phyloP scores from a whole-genome alignment of 2,797 vertebrate species.

The Ispidina lecontei region DNA sequence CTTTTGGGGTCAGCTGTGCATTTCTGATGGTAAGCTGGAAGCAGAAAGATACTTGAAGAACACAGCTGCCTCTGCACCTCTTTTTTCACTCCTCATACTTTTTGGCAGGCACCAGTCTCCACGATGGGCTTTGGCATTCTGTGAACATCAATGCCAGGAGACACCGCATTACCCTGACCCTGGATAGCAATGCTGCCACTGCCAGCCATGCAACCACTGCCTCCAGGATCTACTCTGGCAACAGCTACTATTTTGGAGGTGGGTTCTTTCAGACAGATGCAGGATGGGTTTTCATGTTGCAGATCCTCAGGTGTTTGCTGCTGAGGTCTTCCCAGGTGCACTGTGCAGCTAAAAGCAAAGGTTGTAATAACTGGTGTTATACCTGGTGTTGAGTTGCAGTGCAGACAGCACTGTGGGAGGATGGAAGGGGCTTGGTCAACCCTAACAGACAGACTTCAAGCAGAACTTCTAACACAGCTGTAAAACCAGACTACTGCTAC shows the following conservation, averaged over 20 bases:
- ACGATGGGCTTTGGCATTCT: constrained; percentile 93
- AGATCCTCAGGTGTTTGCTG: not conserved
- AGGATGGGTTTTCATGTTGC: not conserved
- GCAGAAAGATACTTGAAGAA: not conserved
- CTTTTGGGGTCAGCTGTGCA: not conserved
- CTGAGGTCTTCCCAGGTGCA: not conserved
- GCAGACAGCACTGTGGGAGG: not conserved
- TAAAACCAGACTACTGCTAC: not conserved
- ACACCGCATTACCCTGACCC: constrained; percentile 84
- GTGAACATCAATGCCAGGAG: constrained; percentile 85
- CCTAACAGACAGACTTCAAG: not conserved
- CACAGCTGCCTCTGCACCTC: not conserved
- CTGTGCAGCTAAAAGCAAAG: not conserved
- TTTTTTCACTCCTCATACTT: not conserved
- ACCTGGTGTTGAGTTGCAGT: not conserved
- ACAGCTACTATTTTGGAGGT: constrained; percentile 93
- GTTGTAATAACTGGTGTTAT: not conserved
- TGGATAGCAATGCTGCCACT: constrained; percentile 86
- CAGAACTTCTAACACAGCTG: not conserved
- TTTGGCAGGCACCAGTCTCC: constrained; percentile 84
- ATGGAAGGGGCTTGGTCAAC: not conserved
- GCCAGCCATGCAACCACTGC: constrained; percentile 78
- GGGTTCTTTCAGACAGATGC: not conserved
- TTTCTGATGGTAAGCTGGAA: not conserved
- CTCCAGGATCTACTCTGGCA: constrained; percentile 84